Evolutionary conservation across 2,888 invertebrate species (phyloP).

Genomic region (Drosophila crucigera): DNA sequence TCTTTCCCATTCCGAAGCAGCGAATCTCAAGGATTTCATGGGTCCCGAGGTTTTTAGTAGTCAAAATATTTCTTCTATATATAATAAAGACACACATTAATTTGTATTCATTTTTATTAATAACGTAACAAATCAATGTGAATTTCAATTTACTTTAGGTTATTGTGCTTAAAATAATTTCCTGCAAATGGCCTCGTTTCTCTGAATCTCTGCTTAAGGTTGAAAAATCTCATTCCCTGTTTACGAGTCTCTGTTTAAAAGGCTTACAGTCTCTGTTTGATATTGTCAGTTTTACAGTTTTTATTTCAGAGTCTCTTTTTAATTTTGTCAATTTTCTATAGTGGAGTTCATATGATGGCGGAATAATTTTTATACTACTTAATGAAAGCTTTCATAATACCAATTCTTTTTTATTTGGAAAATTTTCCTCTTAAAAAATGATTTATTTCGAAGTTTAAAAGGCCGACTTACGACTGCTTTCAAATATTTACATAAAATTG

Average conservation of each 20-base stretch:
- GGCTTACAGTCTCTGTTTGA: neutral
- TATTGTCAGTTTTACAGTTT: neutral
- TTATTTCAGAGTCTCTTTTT: neutral
- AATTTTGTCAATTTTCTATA: no score
- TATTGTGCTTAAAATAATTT: neutral
- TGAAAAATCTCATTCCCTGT: neutral
- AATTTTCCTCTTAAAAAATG: no score
- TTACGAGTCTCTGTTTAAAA: neutral
- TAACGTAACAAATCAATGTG: neutral
- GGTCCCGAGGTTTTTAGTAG: no score
- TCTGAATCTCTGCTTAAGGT: no score
- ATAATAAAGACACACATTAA: neutral
- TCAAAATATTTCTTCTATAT: no score
- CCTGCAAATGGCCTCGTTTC: neutral
- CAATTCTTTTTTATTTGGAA: no score
- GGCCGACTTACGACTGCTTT: neutral
- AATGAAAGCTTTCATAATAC: neutral
- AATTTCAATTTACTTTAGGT: neutral
- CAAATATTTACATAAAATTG: neutral
- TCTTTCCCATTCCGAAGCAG: neutral
- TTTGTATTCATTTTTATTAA: neutral
- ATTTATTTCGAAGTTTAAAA: neutral
- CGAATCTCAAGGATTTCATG: no score
- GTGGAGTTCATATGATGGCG: no score
- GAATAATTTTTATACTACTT: no score